Base-by-base conservation (phyloP, 2,888 invertebrate genomes). In the Xestoiulus laeticollis region DNA sequence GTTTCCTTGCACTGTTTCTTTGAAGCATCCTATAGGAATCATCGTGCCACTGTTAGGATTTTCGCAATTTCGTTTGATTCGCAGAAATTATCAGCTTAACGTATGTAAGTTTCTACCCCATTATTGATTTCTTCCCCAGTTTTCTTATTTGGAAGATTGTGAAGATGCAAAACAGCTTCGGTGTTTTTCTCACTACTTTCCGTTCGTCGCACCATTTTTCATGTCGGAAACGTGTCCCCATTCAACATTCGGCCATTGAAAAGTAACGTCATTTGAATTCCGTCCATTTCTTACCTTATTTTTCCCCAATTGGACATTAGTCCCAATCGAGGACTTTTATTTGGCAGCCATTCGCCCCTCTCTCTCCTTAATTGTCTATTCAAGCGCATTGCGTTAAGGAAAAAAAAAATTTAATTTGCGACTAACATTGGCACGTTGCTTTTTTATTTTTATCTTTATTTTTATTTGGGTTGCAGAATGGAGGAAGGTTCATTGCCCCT, bases 91-190 rank as follows among this genome's bases (percentile, higher is more conserved):
- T 53, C 19, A 53, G 53, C 53, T 53, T 53, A 53, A 53, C 53
- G 48, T 48, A 48, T 48, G 48, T 48, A 48, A 12, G 53, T 53
- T 53, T n/a, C n/a, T n/a, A 6, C 1, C n/a, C n/a, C 53, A 53
- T n/a, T 53, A 53, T 53, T n/a, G 53, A 53, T 53, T 53, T 53
- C 12, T 53, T 1, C 53, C 53, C n/a, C 19, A 53, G 19, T 0
- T 4, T 19, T 12, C 53, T n/a, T 43, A 8, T 43, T 43, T 8
- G 12, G 43, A 43, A 43, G 43, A 43, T 43, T 5, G 43, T 53
- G 53, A 53, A 53, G n/a, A 53, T 53, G 53, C 53, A 53, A 53
- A 53, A 53, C 53, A n/a, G 53, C n/a, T n/a, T n/a, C n/a, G n/a
- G n/a, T n/a, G n/a, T n/a, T n/a, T n/a, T n/a, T n/a, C n/a, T n/a